Percentiles rank a stretch among this genome's conserved stretches.
These are phyloP conservation scores for Podabrus alpinus DNA, from an alignment of 2,888 invertebrate genomes.

Conservation along the genomic window DNA sequence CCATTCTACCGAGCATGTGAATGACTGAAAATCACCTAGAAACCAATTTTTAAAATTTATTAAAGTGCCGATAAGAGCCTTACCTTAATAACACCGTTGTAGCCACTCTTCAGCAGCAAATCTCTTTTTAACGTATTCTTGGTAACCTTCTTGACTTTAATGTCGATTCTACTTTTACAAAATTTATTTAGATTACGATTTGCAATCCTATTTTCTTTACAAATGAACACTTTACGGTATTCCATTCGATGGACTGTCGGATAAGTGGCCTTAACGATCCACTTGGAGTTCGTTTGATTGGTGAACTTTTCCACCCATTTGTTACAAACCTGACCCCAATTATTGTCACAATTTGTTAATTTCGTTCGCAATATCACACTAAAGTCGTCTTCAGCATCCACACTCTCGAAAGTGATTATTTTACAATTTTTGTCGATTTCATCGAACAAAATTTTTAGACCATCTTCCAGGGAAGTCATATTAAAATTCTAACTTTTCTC, in stretches of 20 bases:
- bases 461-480: slow-evolving; percentile 13
- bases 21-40: slow-evolving; percentile 27
- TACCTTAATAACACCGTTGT: slow-evolving; percentile 28
- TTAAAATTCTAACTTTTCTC: background rate
- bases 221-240: slow-evolving; percentile 27
- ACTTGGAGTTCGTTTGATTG: slow-evolving; percentile 26
- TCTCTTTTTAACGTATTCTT: slow-evolving; percentile 20
- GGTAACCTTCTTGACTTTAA: slow-evolving; percentile 24
- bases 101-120: slow-evolving; percentile 14
- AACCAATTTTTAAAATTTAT: background rate
- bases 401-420: slow-evolving; percentile 20
- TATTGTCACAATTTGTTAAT: slow-evolving; percentile 6
- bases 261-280: slow-evolving; percentile 25
- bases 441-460: slow-evolving; percentile 19
- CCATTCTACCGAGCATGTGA: slow-evolving; percentile 19
- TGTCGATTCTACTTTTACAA: slow-evolving; percentile 24
- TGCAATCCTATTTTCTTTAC: slow-evolving; percentile 21
- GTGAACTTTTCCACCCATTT: slow-evolving; percentile 27
- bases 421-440: slow-evolving; percentile 25
- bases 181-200: slow-evolving; percentile 18
- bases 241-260: slow-evolving; percentile 26
- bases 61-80: background rate
- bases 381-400: slow-evolving; percentile 25
- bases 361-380: slow-evolving; percentile 22
- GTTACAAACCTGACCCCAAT: slow-evolving; percentile 26